Evolutionary conservation across 1,140 invertebrate genomes (phyloP).

Genomic region (Pissodes strobi): DNA sequence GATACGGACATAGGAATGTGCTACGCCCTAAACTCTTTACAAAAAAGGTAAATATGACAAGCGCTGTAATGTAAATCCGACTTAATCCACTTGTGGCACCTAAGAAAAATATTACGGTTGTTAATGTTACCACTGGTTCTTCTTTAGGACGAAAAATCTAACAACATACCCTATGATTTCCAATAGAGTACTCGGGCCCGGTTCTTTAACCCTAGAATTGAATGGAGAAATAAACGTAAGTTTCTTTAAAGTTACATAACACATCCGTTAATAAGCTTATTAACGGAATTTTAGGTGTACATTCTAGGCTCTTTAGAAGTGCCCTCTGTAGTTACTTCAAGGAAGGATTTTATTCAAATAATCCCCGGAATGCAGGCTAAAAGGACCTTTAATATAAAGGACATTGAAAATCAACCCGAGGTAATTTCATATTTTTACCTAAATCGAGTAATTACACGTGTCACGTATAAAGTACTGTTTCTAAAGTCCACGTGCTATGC

Average conservation of each 20-base stretch:
- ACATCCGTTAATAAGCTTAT: too few relatives aligned
- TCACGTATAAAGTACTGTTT: too few relatives aligned
- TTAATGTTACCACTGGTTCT: too few relatives aligned
- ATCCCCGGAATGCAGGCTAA: conserved; percentile 42
- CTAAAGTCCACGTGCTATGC: too few relatives aligned
- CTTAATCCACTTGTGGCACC: too few relatives aligned
- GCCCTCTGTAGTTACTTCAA: conserved; percentile 64
- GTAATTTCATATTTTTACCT: too few relatives aligned
- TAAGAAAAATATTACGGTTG: too few relatives aligned
- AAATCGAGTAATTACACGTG: too few relatives aligned
- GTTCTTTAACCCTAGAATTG: conserved; percentile 61
- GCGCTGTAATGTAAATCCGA: too few relatives aligned
- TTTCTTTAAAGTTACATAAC: conserved; percentile 26
- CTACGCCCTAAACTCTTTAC: conserved; percentile 67
- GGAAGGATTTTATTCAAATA: conserved; percentile 59
- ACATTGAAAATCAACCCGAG: conserved; percentile 53
- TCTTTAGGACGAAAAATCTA: too few relatives aligned
- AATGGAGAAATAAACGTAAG: conserved; percentile 62
- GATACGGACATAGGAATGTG: conserved; percentile 69
- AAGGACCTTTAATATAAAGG: conserved; percentile 47
- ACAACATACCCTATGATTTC: conserved; percentile 55
- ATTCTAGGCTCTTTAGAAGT: conserved; percentile 67
- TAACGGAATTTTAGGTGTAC: conserved; percentile 59
- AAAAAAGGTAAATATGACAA: conserved; percentile 52
- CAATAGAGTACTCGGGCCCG: conserved; percentile 63